Base-by-base conservation (phyloP, 2,113 vertebrate species). In the Grammomys dolichurus region DNA sequence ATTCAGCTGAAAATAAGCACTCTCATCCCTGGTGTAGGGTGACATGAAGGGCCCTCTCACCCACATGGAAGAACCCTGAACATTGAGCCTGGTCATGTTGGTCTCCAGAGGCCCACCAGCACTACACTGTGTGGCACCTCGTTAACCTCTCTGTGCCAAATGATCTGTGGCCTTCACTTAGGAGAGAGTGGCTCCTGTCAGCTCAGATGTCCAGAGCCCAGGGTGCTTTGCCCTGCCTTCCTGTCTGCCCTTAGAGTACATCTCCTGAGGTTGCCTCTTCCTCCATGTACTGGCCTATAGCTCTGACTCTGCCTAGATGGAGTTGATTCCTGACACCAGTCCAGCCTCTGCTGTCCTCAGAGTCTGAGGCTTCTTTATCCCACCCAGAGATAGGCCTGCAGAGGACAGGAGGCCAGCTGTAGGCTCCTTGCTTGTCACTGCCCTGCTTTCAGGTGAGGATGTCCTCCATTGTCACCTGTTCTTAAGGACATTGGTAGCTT, bases 1-100 rank as follows among this genome's bases (percentile, higher is more conserved):
- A 97, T 95, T 96, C 80, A 51, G 80, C 87, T 24, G 20, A 89
- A 96, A 97, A 94, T 91, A 97, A 96, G 89, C 93, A 89, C 54
- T 84, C 92, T 95, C 93, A 54, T 96, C 95, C 76, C 90, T 91
- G 80, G 69, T 86, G 48, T 67, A 73, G 87, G 92, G 60, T 1
- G 7, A 89, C 0, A 0, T 72, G 56, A 19, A 81, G 94, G 93
- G 78, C 84, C 80, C 78, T 94, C 48, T 81, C 89, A 58, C 91
- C 87, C 73, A 69, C 26, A 63, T 1, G 1, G 17, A 46, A 90
- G 77, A 81, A 58, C 22, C 69, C 19, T 0, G 70, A 33, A 26
- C 19, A 43, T 17, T 0, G 26, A 78, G 24, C 65, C 72, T 28
- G 86, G 69, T 56, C 82, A 46, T 26, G 0, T 19, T 19, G 24